These are phyloP conservation scores for Mustelus asterias DNA, from an alignment of 2,113 vertebrate species.

Conservation along the genomic window DNA sequence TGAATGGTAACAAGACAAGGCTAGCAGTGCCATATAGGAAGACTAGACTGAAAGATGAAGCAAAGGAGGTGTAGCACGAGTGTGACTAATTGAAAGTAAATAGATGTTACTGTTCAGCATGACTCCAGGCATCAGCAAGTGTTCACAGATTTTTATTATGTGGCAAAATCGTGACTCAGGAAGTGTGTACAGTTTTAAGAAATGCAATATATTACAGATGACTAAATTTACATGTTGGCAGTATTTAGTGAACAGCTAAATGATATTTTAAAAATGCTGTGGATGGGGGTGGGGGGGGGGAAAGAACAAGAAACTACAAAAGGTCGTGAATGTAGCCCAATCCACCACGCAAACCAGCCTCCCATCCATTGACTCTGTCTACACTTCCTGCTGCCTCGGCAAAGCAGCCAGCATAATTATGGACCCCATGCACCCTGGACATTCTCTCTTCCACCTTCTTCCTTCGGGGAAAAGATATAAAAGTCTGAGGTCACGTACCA, in stretches of 20 bases:
- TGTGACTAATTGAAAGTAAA: background rate
- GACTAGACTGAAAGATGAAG: background rate
- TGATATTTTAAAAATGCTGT: background rate
- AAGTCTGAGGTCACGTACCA: no score
- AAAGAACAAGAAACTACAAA: no score
- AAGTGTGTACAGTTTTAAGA: background rate
- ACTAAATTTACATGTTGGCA: background rate
- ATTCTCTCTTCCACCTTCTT: no score
- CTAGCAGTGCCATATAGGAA: background rate
- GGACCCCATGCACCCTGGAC: no score
- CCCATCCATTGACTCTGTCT: no score
- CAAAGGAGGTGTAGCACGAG: background rate
- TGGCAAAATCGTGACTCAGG: background rate
- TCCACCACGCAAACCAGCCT: no score
- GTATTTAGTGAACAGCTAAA: background rate
- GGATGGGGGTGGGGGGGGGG: no score
- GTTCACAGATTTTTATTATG: background rate
- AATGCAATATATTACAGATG: background rate
- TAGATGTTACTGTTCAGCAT: background rate
- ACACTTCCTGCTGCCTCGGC: no score
- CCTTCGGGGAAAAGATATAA: no score
- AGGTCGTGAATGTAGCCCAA: no score
- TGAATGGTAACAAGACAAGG: background rate
- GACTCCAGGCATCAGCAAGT: background rate
- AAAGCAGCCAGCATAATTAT: no score